Percentiles rank a stretch among this genome's conserved stretches.
Evolutionary conservation across 2,888 invertebrate species (phyloP).

Genomic region (Boloria selene): DNA sequence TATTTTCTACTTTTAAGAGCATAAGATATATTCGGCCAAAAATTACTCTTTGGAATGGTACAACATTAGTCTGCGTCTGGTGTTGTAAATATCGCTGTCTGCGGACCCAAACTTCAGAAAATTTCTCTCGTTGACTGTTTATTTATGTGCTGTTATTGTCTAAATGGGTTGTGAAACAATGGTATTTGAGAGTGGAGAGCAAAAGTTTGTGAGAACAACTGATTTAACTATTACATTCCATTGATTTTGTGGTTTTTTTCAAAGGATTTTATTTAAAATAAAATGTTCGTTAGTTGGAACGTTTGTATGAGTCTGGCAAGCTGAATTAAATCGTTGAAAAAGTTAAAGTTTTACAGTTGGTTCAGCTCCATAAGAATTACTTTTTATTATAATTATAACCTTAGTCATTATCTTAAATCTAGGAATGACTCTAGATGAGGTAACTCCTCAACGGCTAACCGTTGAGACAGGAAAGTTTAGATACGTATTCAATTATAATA

Average conservation of each 20-base stretch:
- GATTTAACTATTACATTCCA: slow-evolving; percentile 8
- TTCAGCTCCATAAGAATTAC: too few species aligned
- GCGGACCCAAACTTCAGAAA: slow-evolving; percentile 26
- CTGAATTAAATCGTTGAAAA: too few species aligned
- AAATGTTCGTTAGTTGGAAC: too few species aligned
- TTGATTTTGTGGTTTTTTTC: neutral
- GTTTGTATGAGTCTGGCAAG: too few species aligned
- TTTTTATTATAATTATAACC: too few species aligned
- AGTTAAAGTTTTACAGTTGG: too few species aligned
- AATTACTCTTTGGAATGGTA: slow-evolving; percentile 26
- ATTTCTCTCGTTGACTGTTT: slow-evolving; percentile 28
- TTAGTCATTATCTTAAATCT: too few species aligned
- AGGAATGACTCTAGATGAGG: too few species aligned
- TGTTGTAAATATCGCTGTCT: slow-evolving; percentile 28
- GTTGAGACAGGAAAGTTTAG: too few species aligned
- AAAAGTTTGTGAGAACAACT: slow-evolving; percentile 14
- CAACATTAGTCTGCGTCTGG: slow-evolving; percentile 25
- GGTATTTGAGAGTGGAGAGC: slow-evolving; percentile 11
- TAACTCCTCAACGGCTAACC: too few species aligned
- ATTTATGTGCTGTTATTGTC: slow-evolving; percentile 24
- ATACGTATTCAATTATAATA: too few species aligned
- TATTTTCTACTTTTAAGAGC: slow-evolving; percentile 12
- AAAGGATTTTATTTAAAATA: neutral
- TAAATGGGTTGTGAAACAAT: slow-evolving; percentile 24
- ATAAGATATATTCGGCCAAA: slow-evolving; percentile 20